Evolutionary conservation across 2,113 vertebrate genomes (phyloP).

Genomic region (Tympanuchus pallidicinctus): DNA sequence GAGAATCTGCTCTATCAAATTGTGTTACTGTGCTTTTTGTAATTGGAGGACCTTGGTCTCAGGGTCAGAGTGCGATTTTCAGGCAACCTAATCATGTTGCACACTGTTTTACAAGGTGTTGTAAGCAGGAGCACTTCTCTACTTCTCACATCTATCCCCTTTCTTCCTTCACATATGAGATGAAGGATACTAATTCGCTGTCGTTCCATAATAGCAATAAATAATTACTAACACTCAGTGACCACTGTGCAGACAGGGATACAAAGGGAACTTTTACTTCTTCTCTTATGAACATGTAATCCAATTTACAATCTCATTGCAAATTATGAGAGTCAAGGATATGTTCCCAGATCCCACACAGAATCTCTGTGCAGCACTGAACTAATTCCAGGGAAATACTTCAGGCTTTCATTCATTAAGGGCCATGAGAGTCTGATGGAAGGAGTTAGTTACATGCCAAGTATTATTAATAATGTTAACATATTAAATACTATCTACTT

Average conservation of each 20-base stretch:
- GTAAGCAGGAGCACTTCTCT: not conserved
- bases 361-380: not conserved
- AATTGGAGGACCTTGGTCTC: not conserved
- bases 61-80: not conserved
- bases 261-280: not conserved
- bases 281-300: not conserved
- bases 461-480: constrained; percentile 50
- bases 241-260: not conserved
- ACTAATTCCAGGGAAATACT: constrained; percentile 6
- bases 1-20: no score
- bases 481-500: not conserved
- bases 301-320: not conserved
- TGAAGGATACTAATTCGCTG: not conserved
- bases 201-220: not conserved
- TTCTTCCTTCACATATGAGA: not conserved
- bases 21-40: not conserved
- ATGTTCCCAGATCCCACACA: not conserved
- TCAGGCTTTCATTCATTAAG: constrained; percentile 4
- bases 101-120: not conserved
- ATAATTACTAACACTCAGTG: not conserved
- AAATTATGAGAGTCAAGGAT: not conserved
- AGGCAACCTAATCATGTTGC: not conserved
- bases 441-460: not conserved
- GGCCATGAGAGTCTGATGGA: not conserved
- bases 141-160: not conserved